phyloP scores from a whole-genome alignment of 2,113 vertebrate species.

The Oxygymnocypris stewartii region DNA sequence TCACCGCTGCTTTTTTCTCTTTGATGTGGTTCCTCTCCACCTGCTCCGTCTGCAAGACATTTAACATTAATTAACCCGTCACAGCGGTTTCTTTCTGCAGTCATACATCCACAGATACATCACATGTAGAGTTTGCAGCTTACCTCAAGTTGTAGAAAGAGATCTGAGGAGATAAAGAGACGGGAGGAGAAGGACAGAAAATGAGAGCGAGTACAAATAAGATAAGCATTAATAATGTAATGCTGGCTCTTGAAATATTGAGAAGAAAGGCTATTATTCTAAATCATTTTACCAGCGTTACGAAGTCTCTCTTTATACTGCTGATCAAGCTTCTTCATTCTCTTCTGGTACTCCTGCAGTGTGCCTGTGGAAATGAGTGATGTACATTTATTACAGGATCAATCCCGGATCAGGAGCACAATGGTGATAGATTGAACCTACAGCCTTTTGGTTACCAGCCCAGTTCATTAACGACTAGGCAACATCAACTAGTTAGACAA shows the following conservation, averaged over 20 bases:
- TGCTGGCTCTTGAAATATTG: background rate
- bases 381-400: background rate
- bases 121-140: constrained; percentile 55
- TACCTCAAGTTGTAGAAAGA: constrained; percentile 97
- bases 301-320: constrained; percentile 97
- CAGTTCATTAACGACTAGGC: background rate
- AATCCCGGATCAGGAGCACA: background rate
- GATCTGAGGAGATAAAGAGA: constrained; percentile 73
- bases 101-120: background rate
- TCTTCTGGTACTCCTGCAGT: constrained; percentile 96
- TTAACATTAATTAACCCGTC: background rate
- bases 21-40: constrained; percentile 98
- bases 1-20: constrained; percentile 97
- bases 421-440: background rate
- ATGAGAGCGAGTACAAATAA: constrained; percentile 38
- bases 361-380: constrained; percentile 76
- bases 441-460: background rate
- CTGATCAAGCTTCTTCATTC: constrained; percentile 98
- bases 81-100: background rate
- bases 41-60: constrained; percentile 85
- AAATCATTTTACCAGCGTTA: constrained; percentile 82
- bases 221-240: background rate
- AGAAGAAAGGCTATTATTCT: background rate
- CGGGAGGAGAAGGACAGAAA: constrained; percentile 56
- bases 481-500: background rate